Evolutionary conservation across 1,140 invertebrate species (phyloP), one percentile per base, ranked within the genome.

Genomic region (Drosophila sechellia): DNA sequence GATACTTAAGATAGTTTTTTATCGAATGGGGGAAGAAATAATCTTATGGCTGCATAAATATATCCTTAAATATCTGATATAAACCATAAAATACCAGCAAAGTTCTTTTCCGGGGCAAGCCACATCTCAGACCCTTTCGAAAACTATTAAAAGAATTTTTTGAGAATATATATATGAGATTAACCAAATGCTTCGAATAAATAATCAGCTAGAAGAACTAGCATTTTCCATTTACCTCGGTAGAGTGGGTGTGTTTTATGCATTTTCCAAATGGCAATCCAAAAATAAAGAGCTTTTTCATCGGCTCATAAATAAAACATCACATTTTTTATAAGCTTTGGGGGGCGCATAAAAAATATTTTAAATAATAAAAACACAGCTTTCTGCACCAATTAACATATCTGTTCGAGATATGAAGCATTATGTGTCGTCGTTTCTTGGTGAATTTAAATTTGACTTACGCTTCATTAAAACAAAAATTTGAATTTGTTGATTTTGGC

Each of bases 301-400:
- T 39, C 35, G 13, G n/a, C 56, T 54, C 84, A 83, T 86, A 89
- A 86, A 86, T 87, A 64, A 87, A 80, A 87, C 74, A 87, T 70
- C 11, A 22, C 71, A 77, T 39, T 39, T 59, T 34, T 46, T 22
- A 34, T 54, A 52, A 57, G 60, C 50, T 42, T 12, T 48, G 20
- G 45, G 45, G 45, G 45, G 22, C 56, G 49, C 52, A 70, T 50
- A 74, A 81, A 81, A 63, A 65, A 68, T 55, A 70, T 65, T 58
- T 76, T 13, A 40, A 37, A 54, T 31, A 64, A 71, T 43, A 63
- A 70, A 40, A 56, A 40, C 58, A 37, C 54, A 49, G 61, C 61
- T 87, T 86, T 81, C 74, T 81, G 78, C 74, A 68, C 61, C 74
- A 86, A 86, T 86, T 86, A 86, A 76, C 75, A 59, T 37, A 50